A percentile compares a stretch with the other conserved stretches of the same genome.
These are phyloP conservation scores for Actinopyga echinites DNA, from an alignment of 53 echinoderm and acorn worm genomes.

Conservation along the genomic window DNA sequence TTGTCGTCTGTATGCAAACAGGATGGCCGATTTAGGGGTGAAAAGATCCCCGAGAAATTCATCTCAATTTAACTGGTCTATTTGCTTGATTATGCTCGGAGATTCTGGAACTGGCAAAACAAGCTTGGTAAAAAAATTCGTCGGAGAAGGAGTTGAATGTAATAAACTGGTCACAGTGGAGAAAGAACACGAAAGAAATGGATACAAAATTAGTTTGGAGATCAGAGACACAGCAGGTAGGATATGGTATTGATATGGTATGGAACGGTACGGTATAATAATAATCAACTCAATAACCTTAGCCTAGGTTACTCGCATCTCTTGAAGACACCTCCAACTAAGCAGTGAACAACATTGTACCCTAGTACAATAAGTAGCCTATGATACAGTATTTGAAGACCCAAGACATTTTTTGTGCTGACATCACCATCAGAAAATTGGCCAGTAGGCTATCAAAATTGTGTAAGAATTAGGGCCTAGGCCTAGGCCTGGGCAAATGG, in stretches of 20 bases:
- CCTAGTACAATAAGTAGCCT: no score
- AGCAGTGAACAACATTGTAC: no score
- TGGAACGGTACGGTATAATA: neutral
- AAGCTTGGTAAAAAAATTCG: constrained; percentile 61
- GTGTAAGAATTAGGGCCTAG: no score
- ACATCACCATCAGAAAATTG: no score
- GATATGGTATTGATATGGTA: constrained; percentile 3
- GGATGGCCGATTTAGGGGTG: constrained; percentile 30
- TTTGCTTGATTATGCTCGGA: constrained; percentile 68
- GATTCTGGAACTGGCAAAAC: constrained; percentile 86
- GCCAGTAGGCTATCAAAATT: no score
- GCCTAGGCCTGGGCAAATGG: no score
- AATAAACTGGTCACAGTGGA: constrained; percentile 48
- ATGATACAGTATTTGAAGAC: no score
- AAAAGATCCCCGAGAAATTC: constrained; percentile 32
- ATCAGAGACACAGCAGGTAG: constrained; percentile 87
- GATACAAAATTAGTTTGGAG: constrained; percentile 68
- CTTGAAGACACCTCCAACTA: no score
- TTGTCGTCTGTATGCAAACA: neutral
- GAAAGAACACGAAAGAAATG: constrained; percentile 63
- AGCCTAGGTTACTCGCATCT: no score
- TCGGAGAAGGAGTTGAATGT: constrained; percentile 19
- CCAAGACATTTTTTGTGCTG: no score
- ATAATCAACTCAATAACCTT: no score
- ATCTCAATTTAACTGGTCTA: constrained; percentile 11